phyloP scores from a whole-genome alignment of 2,888 invertebrate genomes.

The Stenotaenia linearis region DNA sequence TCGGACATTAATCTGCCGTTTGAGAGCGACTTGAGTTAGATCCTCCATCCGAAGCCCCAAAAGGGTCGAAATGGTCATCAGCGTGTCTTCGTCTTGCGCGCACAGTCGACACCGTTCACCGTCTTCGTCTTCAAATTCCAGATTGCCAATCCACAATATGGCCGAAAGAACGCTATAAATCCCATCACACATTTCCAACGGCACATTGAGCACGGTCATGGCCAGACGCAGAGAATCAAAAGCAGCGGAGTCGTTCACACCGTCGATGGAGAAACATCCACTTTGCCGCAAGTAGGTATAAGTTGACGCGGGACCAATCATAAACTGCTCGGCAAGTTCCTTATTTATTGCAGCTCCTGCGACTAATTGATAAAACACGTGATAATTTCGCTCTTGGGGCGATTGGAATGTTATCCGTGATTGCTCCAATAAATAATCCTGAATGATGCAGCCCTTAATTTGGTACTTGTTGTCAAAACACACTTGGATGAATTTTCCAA shows the following conservation, averaged over 20 bases:
- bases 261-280: slow-evolving; percentile 63
- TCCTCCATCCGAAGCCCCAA: slow-evolving; percentile 69
- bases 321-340: slow-evolving; percentile 62
- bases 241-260: slow-evolving; percentile 60
- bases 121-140: slow-evolving; percentile 79
- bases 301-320: slow-evolving; percentile 66
- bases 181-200: slow-evolving; percentile 77
- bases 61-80: slow-evolving; percentile 65
- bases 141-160: slow-evolving; percentile 84
- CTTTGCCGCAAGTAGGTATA: slow-evolving; percentile 71
- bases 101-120: slow-evolving; percentile 76
- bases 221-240: slow-evolving; percentile 81
- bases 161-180: slow-evolving; percentile 82
- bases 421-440: slow-evolving; percentile 84
- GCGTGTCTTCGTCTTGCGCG: slow-evolving; percentile 61
- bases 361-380: slow-evolving; percentile 85
- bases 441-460: slow-evolving; percentile 84
- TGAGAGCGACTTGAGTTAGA: slow-evolving; percentile 65
- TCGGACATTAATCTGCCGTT: slow-evolving; percentile 80
- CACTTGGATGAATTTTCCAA: slow-evolving; percentile 94
- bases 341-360: slow-evolving; percentile 67
- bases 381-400: slow-evolving; percentile 79
- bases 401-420: slow-evolving; percentile 86
- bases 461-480: slow-evolving; percentile 82
- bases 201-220: slow-evolving; percentile 81